Conservation (phyloP, 2,113 vertebrate genomes). For the Myiagra hebetior region DNA sequence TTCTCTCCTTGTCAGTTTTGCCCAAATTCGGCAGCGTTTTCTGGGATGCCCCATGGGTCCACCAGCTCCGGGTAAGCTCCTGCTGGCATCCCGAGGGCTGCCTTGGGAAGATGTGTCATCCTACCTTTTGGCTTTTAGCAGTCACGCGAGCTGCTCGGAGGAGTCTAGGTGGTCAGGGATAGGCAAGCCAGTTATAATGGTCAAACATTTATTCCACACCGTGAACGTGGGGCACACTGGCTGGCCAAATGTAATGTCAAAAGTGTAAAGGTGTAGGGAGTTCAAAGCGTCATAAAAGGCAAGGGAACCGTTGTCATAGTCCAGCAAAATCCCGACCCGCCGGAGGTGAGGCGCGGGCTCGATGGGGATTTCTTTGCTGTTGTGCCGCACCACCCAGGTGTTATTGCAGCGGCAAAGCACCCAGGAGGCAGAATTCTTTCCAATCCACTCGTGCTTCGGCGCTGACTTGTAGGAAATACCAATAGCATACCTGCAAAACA, state of each 20-base stretch:
- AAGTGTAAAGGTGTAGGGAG: constrained; percentile 93
- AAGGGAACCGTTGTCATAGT: constrained; percentile 92
- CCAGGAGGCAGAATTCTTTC: constrained; percentile 94
- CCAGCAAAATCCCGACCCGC: constrained; percentile 89
- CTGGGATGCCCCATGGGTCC: not conserved
- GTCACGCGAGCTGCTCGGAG: constrained; percentile 83
- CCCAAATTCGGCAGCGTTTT: not conserved
- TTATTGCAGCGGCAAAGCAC: constrained; percentile 95
- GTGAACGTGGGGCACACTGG: constrained; percentile 96
- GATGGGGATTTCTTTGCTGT: constrained; percentile 91
- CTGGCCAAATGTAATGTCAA: constrained; percentile 89
- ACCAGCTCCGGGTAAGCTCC: not conserved
- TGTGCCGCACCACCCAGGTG: constrained; percentile 91
- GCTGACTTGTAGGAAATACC: constrained; percentile 95
- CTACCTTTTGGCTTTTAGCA: constrained; percentile 18
- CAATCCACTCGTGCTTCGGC: constrained; percentile 95
- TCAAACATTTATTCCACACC: constrained; percentile 96
- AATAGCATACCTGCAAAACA: constrained; percentile 88
- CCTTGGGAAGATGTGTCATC: not conserved
- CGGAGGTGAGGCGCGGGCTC: constrained; percentile 92
- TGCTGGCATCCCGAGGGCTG: not conserved
- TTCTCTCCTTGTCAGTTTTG: constrained; percentile 9
- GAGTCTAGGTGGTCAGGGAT: constrained; percentile 96
- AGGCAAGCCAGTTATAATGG: constrained; percentile 93
- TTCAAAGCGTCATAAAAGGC: constrained; percentile 94